A percentile compares a stretch with the other conserved stretches of the same genome.
Evolutionary conservation across 2,797 vertebrate species (phyloP).

Genomic region (Rhyacichthys aspro): DNA sequence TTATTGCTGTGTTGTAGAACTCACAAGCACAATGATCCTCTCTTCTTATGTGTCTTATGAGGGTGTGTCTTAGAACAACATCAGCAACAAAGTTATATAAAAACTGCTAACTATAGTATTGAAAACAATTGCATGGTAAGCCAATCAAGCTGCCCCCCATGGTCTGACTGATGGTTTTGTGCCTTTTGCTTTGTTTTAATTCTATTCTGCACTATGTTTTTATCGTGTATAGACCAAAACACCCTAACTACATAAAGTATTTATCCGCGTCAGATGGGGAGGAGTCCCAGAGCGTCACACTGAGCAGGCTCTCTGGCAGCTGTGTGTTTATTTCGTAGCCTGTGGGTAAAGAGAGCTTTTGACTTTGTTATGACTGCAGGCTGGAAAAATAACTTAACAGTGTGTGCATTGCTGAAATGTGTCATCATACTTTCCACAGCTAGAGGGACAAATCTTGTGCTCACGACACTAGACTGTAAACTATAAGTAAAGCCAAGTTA

Average conservation of each 20-base stretch:
- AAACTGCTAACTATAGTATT: no score
- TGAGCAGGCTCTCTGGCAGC: slow-evolving; percentile 33
- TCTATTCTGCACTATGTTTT: no score
- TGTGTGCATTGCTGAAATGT: slow-evolving; percentile 24
- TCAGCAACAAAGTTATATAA: no score
- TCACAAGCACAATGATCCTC: no score
- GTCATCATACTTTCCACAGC: slow-evolving; percentile 58
- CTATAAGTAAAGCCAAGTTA: slow-evolving; percentile 32
- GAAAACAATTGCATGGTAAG: no score
- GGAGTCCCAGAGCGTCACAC: slow-evolving; percentile 1
- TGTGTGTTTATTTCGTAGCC: slow-evolving; percentile 60
- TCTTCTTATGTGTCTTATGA: no score
- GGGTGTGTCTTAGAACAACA: no score
- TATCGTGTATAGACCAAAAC: not conserved
- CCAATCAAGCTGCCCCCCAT: no score
- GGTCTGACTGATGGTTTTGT: no score
- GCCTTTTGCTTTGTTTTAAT: no score
- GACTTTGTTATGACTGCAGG: slow-evolving; percentile 52
- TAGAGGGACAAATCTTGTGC: slow-evolving; percentile 48
- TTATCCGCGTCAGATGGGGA: slow-evolving; percentile 32
- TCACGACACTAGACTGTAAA: slow-evolving; percentile 48
- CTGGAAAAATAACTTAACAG: slow-evolving; percentile 36
- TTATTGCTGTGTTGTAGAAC: slow-evolving; percentile 16
- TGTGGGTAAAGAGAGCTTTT: slow-evolving; percentile 38
- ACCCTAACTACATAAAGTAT: slow-evolving; percentile 21